phyloP scores from a whole-genome alignment of 2,888 invertebrate genomes.

The Phyto melanocephala region DNA sequence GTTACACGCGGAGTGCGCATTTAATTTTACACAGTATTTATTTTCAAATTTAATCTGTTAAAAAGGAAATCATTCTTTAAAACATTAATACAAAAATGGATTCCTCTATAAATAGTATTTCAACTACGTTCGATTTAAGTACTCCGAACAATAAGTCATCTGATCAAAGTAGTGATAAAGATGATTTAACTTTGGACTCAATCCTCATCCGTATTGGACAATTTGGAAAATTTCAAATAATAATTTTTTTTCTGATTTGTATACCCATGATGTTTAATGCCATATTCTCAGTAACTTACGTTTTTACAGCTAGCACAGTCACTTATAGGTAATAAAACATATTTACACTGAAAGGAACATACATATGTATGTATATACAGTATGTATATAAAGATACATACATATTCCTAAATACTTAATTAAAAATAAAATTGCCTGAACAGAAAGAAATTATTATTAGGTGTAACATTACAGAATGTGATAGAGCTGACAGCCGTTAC shows the following conservation, averaged over 20 bases:
- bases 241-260: conserved; percentile 82
- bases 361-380: too few species aligned
- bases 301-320: conserved; percentile 85
- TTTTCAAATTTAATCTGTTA: too few species aligned
- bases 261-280: conserved; percentile 84
- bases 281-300: conserved; percentile 83
- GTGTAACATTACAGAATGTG: conserved; percentile 78
- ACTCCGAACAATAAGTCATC: background rate
- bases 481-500: conserved; percentile 70
- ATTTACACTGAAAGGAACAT: background rate
- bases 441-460: conserved; percentile 70
- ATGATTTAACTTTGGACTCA: conserved; percentile 72
- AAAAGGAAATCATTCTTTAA: too few species aligned
- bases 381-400: too few species aligned
- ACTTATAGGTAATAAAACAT: conserved; percentile 82
- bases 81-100: too few species aligned
- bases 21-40: too few species aligned
- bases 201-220: conserved; percentile 80
- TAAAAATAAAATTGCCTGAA: conserved; percentile 16
- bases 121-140: background rate
- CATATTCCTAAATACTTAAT: too few species aligned
- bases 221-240: conserved; percentile 84
- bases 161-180: background rate
- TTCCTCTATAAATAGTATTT: background rate
- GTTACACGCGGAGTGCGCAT: background rate